Percentiles rank a stretch among this genome's conserved stretches.
Evolutionary conservation across 1,140 invertebrate species (phyloP).

Genomic region (Euura lappo): DNA sequence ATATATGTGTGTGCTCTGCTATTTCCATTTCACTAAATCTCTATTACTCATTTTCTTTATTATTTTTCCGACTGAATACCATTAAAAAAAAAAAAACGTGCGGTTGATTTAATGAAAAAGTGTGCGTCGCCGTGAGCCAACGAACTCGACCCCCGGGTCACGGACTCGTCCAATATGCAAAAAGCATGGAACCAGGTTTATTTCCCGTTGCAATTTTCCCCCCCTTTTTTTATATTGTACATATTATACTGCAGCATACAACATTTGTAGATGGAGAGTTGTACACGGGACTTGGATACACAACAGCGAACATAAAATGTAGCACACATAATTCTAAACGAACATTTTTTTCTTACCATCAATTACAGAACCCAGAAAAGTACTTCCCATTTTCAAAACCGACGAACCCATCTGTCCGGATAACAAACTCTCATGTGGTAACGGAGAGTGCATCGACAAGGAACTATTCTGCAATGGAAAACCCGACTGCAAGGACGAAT

Average conservation of each 20-base stretch:
- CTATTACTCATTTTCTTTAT: slow-evolving; percentile 9
- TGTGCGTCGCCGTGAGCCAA: slow-evolving; percentile 55
- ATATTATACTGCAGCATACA: too few relatives aligned
- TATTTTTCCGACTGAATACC: slow-evolving; percentile 10
- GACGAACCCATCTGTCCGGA: slow-evolving; percentile 90
- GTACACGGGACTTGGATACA: too few relatives aligned
- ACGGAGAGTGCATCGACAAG: slow-evolving; percentile 88
- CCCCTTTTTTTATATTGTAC: too few relatives aligned
- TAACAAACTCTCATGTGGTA: slow-evolving; percentile 87
- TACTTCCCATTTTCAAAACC: slow-evolving; percentile 86
- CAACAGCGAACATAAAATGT: too few relatives aligned
- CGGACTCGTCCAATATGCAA: neutral
- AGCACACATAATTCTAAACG: too few relatives aligned
- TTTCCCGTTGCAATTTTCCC: too few relatives aligned
- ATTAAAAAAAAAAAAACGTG: neutral
- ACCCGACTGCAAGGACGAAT: slow-evolving; percentile 91
- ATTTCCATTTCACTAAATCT: too few relatives aligned
- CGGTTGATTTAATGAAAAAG: slow-evolving; percentile 24
- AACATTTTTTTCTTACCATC: too few relatives aligned
- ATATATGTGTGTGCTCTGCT: neutral
- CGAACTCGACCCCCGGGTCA: slow-evolving; percentile 42
- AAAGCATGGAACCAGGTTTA: too few relatives aligned
- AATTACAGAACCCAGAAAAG: slow-evolving; percentile 82
- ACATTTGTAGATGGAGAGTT: too few relatives aligned
- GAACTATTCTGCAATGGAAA: slow-evolving; percentile 93